Percentiles rank a stretch among this genome's conserved stretches.
Evolutionary conservation across 2,888 invertebrate genomes (phyloP).

Genomic region (Pseudococcus viburni): DNA sequence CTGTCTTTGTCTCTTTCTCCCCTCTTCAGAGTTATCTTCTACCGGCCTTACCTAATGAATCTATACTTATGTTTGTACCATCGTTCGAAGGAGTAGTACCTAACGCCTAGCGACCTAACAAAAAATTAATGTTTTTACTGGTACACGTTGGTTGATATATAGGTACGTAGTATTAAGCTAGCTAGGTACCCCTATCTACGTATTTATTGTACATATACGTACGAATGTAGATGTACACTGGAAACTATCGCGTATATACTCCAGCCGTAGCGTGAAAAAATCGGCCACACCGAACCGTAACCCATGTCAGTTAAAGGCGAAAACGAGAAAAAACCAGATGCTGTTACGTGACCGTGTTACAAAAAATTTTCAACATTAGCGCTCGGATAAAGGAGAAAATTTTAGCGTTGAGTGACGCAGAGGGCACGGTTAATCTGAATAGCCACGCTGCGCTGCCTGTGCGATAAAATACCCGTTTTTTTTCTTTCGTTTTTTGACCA

Average conservation of each 20-base stretch:
- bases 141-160: too few relatives aligned
- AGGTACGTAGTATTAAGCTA: background rate
- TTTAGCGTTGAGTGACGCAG: too few relatives aligned
- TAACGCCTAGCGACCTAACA: background rate
- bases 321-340: background rate
- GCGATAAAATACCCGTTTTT: background rate
- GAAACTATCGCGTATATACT: too few relatives aligned
- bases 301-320: background rate
- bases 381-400: background rate
- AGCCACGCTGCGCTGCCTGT: background rate
- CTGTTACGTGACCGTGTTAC: slow-evolving; percentile 14
- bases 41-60: background rate
- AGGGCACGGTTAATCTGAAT: background rate
- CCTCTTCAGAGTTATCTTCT: background rate
- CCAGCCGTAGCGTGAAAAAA: background rate
- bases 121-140: slow-evolving; percentile 33
- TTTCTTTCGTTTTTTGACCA: background rate
- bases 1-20: too few relatives aligned
- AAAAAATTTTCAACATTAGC: background rate
- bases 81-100: too few relatives aligned
- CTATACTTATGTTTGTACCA: background rate
- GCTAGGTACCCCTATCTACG: too few relatives aligned
- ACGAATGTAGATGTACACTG: too few relatives aligned
- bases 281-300: background rate
- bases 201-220: background rate